Percentiles rank a stretch among this genome's conserved stretches.
These are phyloP conservation scores for Epicauta chinensis DNA, from an alignment of 1,140 invertebrate species.

Conservation along the genomic window DNA sequence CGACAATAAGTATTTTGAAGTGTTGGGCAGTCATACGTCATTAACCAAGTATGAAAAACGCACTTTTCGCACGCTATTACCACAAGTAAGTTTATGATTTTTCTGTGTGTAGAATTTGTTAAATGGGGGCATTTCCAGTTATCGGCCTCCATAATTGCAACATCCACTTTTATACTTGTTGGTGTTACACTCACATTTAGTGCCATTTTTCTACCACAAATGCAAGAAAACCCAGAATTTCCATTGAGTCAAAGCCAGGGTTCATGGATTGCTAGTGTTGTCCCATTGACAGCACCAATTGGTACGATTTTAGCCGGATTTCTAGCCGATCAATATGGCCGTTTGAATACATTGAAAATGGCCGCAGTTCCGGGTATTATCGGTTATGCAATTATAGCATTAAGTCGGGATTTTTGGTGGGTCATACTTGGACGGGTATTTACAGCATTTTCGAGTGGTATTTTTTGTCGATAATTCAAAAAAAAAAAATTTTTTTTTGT, in stretches of 20 bases:
- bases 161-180: not conserved
- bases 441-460: not conserved
- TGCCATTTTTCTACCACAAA: conserved; percentile 7
- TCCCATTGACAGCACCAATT: not conserved
- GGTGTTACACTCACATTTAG: conserved; percentile 6
- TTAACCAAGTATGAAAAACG: conserved; percentile 5
- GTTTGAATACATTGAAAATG: not conserved
- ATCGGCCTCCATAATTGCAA: conserved; percentile 2
- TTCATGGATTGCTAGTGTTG: conserved; percentile 7
- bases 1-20: conserved; percentile 1
- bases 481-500: too few relatives aligned
- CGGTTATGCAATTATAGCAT: conserved; percentile 4
- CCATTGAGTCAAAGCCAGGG: not conserved
- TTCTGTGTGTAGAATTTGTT: too few relatives aligned
- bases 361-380: conserved; percentile 3
- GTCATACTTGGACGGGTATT: too few relatives aligned
- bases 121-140: conserved; percentile 1
- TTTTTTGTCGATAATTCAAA: not conserved
- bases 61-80: conserved; percentile 26
- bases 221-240: conserved; percentile 2
- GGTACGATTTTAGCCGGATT: conserved; percentile 4
- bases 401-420: not conserved
- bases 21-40: conserved; percentile 1
- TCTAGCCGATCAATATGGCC: conserved; percentile 2
- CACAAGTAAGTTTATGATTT: conserved; percentile 42